Base-by-base conservation (phyloP, 2,113 vertebrate species). In the Actinemys pallida region DNA sequence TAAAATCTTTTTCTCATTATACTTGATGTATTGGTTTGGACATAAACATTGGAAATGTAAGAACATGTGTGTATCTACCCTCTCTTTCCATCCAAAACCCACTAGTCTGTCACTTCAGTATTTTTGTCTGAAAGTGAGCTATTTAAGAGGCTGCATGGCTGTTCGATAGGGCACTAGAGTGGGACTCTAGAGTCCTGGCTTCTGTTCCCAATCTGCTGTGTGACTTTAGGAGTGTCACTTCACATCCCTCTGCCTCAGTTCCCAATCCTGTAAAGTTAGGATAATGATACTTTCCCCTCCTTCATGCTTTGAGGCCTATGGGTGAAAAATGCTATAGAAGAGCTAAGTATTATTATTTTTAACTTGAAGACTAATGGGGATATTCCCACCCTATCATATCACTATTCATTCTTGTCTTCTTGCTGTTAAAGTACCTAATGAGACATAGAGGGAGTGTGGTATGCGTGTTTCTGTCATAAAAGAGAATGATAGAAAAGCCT, bases 341-440 rank as follows among this genome's bases (percentile, higher is more conserved):
- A 52, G 1, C 47, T 80, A 57, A 10, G 2, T 94, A 10, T 47
- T 81, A 62, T 20, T 85, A 22, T 12, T 90, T 90, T 80, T 80
- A 84, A 6, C 19, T 31, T 12, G 54, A 81, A 92, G 7, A 86
- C 8, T 13, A 39, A 27, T 25, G 52, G 53, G n/a, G 31, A 82
- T 56, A 54, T n/a, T 49, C 19, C 27, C 2, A 35, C 59, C 45
- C 35, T 75, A 24, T 39, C 42, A 29, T 1, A 10, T 5, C 81
- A 6, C 4, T 39, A 3, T 39, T 82, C 35, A 39, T 20, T 45
- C 25, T 4, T 4, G n/a, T 69, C 20, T 31, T n/a, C 12, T 86
- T 96, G 39, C 75, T 90, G 17, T 83, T 91, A 65, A 84, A 88
- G 47, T 87, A 76, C 2, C 6, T 78, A 90, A 84, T 47, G 86